These are phyloP conservation scores for Poeciliopsis presidionis DNA, from an alignment of 2,797 vertebrate genomes.

Conservation along the genomic window DNA sequence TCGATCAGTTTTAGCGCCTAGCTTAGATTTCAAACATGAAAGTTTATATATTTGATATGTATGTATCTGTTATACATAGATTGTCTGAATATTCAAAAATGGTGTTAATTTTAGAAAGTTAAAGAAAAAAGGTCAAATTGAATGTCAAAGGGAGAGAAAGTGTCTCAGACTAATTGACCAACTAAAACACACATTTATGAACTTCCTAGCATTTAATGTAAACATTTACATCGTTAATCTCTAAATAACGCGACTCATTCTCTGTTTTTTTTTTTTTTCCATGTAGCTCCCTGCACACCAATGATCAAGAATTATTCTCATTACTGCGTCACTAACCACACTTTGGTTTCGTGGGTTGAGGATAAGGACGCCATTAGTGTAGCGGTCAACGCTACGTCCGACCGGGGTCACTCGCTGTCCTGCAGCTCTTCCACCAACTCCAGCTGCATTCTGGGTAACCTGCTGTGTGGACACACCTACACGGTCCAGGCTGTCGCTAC, in stretches of 20 bases:
- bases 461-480: constrained; percentile 79
- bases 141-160: background rate
- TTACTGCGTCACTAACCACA: constrained; percentile 65
- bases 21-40: background rate
- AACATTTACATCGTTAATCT: background rate
- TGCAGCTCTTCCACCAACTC: constrained; percentile 63
- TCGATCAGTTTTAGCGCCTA: background rate
- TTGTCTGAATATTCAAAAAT: background rate
- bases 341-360: constrained; percentile 65
- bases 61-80: background rate
- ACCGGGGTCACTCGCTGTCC: constrained; percentile 44
- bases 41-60: background rate
- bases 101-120: background rate
- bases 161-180: background rate
- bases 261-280: background rate
- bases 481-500: constrained; percentile 43
- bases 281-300: constrained; percentile 79
- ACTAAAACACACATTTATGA: background rate
- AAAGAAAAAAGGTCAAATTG: background rate
- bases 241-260: background rate
- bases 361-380: constrained; percentile 54
- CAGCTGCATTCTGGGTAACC: constrained; percentile 67
- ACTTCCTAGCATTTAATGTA: background rate
- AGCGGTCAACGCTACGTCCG: constrained; percentile 61
- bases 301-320: constrained; percentile 49